Percentiles rank a stretch among this genome's conserved stretches.
phyloP scores from a whole-genome alignment of 2,888 invertebrate genomes.

The Andrena flavipes region DNA sequence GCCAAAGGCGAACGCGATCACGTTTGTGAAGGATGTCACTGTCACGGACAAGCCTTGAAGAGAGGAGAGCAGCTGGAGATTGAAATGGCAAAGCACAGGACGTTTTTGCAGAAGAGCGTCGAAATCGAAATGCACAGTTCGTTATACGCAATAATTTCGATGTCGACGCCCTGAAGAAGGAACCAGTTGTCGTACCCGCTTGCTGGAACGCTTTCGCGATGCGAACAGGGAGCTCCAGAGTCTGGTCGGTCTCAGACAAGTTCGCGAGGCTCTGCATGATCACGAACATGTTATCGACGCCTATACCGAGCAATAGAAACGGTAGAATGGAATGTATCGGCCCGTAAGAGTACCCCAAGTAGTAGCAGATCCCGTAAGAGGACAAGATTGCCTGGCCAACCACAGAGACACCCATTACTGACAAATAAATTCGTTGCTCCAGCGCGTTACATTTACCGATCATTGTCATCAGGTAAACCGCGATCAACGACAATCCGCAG shows the following conservation, averaged over 20 bases:
- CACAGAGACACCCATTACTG: constrained; percentile 81
- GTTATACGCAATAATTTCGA: too few relatives aligned
- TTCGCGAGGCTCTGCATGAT: constrained; percentile 83
- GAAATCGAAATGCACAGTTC: too few relatives aligned
- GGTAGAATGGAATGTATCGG: constrained; percentile 84
- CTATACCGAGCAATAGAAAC: constrained; percentile 83
- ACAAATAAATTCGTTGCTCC: constrained; percentile 81
- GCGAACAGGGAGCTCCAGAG: constrained; percentile 74
- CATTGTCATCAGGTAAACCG: constrained; percentile 82
- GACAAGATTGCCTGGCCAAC: constrained; percentile 82
- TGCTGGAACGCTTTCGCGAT: constrained; percentile 83
- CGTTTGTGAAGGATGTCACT: constrained; percentile 86
- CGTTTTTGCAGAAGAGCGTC: too few relatives aligned
- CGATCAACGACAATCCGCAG: constrained; percentile 82
- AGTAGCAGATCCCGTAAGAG: constrained; percentile 83
- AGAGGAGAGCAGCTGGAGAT: not conserved
- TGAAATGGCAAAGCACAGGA: not conserved
- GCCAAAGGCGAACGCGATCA: constrained; percentile 85
- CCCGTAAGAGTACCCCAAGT: constrained; percentile 82
- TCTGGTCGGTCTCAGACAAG: constrained; percentile 73
- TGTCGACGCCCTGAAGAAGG: not conserved
- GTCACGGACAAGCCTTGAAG: constrained; percentile 84
- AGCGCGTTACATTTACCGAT: constrained; percentile 82
- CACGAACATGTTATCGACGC: constrained; percentile 85
- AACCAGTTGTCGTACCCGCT: constrained; percentile 79